Evolutionary conservation across 1,140 invertebrate species (phyloP).

Genomic region (Procambarus virginalis): DNA sequence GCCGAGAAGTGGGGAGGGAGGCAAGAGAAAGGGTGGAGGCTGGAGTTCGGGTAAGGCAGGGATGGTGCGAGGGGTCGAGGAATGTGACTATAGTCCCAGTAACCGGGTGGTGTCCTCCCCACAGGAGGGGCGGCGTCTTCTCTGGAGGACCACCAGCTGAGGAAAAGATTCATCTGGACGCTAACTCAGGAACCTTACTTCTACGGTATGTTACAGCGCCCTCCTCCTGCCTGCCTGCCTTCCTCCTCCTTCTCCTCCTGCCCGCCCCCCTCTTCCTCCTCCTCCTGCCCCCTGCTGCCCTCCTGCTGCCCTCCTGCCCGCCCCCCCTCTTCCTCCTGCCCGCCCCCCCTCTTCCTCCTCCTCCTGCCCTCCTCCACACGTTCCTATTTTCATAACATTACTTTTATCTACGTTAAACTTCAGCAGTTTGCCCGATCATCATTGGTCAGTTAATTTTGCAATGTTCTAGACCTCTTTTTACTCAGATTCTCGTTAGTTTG

Average conservation of each 20-base stretch:
- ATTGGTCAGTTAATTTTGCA: too few species aligned
- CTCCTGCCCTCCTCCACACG: too few species aligned
- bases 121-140: neutral
- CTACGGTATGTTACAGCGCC: constrained; percentile 33
- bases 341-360: too few species aligned
- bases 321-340: too few species aligned
- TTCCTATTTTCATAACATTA: too few species aligned
- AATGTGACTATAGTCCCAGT: neutral
- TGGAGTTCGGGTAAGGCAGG: neutral
- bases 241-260: neutral
- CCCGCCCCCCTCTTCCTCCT: too few species aligned
- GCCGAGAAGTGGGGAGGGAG: neutral
- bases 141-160: constrained; percentile 28
- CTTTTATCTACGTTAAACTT: too few species aligned
- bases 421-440: too few species aligned
- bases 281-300: too few species aligned
- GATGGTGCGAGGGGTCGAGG: neutral
- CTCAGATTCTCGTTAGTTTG: too few species aligned
- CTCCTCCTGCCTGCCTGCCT: neutral
- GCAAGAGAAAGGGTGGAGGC: neutral
- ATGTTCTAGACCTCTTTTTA: too few species aligned
- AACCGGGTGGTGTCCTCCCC: neutral
- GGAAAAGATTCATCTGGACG: constrained; percentile 58
- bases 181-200: constrained; percentile 62
- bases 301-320: too few species aligned